phyloP scores from a whole-genome alignment of 2,797 vertebrate genomes.

The Galagoides demidoff region DNA sequence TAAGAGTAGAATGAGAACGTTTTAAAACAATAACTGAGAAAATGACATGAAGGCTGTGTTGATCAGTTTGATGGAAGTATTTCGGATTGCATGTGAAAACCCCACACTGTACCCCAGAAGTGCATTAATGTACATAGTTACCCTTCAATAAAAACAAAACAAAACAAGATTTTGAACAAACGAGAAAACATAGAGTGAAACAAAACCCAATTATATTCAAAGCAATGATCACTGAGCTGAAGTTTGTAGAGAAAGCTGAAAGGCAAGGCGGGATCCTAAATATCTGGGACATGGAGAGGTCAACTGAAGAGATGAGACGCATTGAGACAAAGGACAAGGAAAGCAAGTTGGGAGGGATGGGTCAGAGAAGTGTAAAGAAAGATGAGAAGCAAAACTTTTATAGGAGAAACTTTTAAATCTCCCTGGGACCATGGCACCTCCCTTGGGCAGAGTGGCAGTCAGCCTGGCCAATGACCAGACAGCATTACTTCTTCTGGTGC shows the following conservation, averaged over 20 bases:
- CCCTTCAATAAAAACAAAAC: too few species aligned
- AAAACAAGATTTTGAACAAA: slow-evolving; percentile 25
- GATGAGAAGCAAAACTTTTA: not conserved
- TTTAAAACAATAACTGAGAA: too few species aligned
- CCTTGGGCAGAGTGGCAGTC: not conserved
- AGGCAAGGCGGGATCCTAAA: not conserved
- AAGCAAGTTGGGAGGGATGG: not conserved
- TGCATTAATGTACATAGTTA: too few species aligned
- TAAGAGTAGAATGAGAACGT: too few species aligned
- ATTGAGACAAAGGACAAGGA: not conserved
- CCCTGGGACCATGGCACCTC: not conserved
- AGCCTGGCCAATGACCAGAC: not conserved
- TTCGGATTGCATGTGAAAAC: too few species aligned
- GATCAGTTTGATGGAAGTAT: too few species aligned
- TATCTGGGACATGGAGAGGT: not conserved
- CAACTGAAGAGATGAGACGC: not conserved
- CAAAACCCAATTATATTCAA: not conserved
- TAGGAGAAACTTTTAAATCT: not conserved
- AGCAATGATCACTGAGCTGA: not conserved
- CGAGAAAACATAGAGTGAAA: not conserved
- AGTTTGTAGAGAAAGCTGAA: not conserved
- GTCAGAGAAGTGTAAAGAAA: not conserved
- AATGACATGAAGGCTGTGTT: too few species aligned
- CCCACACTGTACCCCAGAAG: too few species aligned
- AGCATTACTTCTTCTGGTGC: not conserved